Conservation (phyloP, 2,113 vertebrate species). For the Neoarius graeffei region DNA sequence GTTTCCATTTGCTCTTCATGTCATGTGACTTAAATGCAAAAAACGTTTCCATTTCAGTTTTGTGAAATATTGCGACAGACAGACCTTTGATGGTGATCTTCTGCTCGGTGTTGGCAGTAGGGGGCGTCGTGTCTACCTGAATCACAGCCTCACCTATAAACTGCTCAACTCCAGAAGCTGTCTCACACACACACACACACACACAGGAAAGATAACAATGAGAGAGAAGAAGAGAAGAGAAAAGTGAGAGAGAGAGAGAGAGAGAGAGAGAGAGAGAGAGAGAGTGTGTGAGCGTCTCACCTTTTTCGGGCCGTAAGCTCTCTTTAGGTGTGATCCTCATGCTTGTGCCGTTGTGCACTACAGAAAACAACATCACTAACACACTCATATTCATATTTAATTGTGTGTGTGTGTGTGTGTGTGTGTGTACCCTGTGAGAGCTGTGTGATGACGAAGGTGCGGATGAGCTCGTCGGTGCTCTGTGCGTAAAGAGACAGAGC, state of each 20-base stretch:
- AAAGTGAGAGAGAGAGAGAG: not conserved
- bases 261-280: not conserved
- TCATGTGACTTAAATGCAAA: too few relatives aligned
- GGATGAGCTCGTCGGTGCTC: constrained; percentile 94
- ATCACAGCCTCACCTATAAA: constrained; percentile 90
- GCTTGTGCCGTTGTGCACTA: constrained; percentile 94
- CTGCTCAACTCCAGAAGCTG: constrained; percentile 89
- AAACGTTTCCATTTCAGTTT: too few relatives aligned
- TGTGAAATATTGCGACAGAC: not conserved
- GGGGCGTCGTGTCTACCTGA: constrained; percentile 88
- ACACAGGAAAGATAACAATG: not conserved
- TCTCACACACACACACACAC: constrained; percentile 33
- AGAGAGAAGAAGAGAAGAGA: not conserved
- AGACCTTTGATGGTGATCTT: constrained; percentile 91
- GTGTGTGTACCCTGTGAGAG: constrained; percentile 83
- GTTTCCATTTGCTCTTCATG: too few relatives aligned
- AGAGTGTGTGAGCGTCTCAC: constrained; percentile 67
- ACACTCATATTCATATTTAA: not conserved
- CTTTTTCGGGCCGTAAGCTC: constrained; percentile 86
- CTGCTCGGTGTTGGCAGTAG: constrained; percentile 88
- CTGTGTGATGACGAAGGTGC: constrained; percentile 92
- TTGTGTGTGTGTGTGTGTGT: constrained; percentile 17
- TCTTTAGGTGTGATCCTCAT: constrained; percentile 91
- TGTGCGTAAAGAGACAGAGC: constrained; percentile 94
- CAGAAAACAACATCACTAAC: constrained; percentile 49